Evolutionary conservation across 2,113 vertebrate genomes (phyloP).

Genomic region (Hippopotamus amphibius): DNA sequence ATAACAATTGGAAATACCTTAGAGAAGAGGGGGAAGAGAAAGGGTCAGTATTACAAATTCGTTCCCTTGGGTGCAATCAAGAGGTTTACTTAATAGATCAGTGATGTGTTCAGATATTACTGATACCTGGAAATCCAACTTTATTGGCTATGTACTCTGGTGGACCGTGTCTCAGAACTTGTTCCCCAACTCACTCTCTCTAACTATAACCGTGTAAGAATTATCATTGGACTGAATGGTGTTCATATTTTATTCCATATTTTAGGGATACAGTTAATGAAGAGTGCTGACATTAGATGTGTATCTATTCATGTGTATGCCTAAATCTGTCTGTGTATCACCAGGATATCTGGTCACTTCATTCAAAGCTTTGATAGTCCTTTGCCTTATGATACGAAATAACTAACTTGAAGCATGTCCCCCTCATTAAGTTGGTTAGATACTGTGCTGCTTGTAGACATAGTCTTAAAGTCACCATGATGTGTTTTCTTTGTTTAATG

Average conservation of each 20-base stretch:
- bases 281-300: neutral
- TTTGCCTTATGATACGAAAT: neutral
- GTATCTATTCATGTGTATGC: neutral
- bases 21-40: neutral
- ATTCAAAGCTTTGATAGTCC: neutral
- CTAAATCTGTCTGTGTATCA: neutral
- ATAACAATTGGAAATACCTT: neutral
- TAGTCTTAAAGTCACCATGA: neutral
- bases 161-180: neutral
- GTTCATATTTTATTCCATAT: neutral
- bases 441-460: neutral
- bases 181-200: neutral
- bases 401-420: neutral
- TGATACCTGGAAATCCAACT: neutral
- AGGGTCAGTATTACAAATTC: neutral
- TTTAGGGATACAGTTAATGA: neutral
- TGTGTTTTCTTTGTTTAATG: neutral
- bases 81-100: neutral
- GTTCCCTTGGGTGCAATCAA: neutral
- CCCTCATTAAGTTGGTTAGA: neutral
- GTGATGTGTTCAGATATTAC: neutral
- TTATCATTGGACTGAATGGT: neutral
- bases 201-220: neutral
- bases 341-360: neutral
- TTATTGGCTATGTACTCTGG: neutral